Percentiles rank a stretch among this genome's conserved stretches.
phyloP scores from a whole-genome alignment of 1,140 invertebrate species.

The Leucophenga varia region DNA sequence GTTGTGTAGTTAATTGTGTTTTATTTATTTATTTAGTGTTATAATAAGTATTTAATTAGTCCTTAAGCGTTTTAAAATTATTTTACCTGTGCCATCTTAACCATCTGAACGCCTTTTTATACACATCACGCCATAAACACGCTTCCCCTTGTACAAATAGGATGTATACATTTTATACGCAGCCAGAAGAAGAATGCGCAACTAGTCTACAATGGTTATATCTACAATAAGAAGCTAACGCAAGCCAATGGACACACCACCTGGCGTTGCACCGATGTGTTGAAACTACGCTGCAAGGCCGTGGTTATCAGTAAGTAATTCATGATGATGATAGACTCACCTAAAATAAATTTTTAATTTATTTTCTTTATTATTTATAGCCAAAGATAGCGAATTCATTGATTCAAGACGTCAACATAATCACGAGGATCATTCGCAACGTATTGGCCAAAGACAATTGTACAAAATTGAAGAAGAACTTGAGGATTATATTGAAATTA shows the following conservation, averaged over 20 bases:
- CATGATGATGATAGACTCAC: no score
- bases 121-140: no score
- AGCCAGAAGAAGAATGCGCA: constrained; percentile 35
- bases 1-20: no score
- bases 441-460: constrained; percentile 18
- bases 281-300: constrained; percentile 24
- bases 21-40: no score
- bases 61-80: no score
- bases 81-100: no score
- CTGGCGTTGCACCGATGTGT: constrained; percentile 26
- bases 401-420: constrained; percentile 13
- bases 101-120: not conserved
- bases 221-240: constrained; percentile 32
- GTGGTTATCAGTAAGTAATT: no score
- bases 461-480: constrained; percentile 23
- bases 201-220: constrained; percentile 22
- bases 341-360: no score
- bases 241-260: constrained; percentile 29
- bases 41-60: no score
- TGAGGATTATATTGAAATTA: constrained; percentile 23
- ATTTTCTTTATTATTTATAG: no score
- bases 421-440: constrained; percentile 18
- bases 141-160: constrained; percentile 4
- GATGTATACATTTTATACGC: constrained; percentile 28
- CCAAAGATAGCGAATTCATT: constrained; percentile 21